Percentiles rank a stretch among this genome's conserved stretches.
These are phyloP conservation scores for Artemia sinica DNA, from an alignment of 2,888 invertebrate genomes.

Conservation along the genomic window DNA sequence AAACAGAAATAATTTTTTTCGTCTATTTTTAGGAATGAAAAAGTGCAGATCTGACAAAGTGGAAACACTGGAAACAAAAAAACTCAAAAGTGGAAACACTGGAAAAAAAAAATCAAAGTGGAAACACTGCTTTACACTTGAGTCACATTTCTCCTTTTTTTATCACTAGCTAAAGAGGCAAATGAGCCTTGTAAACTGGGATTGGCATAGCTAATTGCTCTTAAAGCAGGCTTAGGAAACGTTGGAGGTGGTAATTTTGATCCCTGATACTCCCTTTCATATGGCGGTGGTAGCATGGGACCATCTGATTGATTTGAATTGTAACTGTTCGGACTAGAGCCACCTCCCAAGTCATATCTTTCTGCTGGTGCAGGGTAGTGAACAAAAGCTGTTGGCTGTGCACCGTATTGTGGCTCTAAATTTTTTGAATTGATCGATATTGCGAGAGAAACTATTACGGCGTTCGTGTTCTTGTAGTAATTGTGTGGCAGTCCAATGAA, in stretches of 20 bases:
- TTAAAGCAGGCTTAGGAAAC: slow-evolving; percentile 24
- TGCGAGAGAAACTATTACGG: slow-evolving; percentile 33
- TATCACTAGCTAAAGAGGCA: slow-evolving; percentile 39
- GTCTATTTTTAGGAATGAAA: too few species aligned
- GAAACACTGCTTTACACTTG: slow-evolving; percentile 36
- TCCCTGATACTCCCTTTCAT: neutral
- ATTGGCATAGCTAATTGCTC: slow-evolving; percentile 31
- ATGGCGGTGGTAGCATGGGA: slow-evolving; percentile 11
- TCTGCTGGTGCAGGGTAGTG: slow-evolving; percentile 13
- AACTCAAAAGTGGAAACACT: too few species aligned
- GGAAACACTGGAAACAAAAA: too few species aligned
- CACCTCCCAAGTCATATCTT: slow-evolving; percentile 15
- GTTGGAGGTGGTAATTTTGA: slow-evolving; percentile 24
- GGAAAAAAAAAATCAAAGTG: too few species aligned
- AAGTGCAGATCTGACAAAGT: too few species aligned
- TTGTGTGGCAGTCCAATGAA: slow-evolving; percentile 43
- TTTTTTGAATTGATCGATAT: neutral
- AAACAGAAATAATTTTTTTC: too few species aligned
- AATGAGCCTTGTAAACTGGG: slow-evolving; percentile 40
- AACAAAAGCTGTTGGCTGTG: neutral
- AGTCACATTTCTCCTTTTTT: slow-evolving; percentile 40
- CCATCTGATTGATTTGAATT: neutral
- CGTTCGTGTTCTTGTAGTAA: slow-evolving; percentile 42
- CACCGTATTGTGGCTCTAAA: neutral
- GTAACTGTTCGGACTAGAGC: slow-evolving; percentile 11